phyloP scores from a whole-genome alignment of 2,888 invertebrate genomes.

The Keiferia lycopersicella region DNA sequence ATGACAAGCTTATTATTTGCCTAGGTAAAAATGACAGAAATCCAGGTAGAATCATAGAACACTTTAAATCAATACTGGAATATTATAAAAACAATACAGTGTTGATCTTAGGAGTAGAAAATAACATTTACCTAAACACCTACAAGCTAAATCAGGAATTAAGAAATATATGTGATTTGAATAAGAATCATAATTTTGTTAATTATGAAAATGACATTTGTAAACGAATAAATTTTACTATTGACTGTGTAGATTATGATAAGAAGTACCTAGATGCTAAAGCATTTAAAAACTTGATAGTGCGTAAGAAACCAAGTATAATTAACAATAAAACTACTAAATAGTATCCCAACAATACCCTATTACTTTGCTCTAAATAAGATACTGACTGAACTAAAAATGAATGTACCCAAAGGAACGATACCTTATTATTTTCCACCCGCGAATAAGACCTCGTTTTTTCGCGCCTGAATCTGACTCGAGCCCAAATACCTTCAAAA shows the following conservation, averaged over 20 bases:
- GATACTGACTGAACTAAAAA: background rate
- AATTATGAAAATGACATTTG: background rate
- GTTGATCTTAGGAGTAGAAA: background rate
- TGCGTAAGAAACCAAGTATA: constrained; percentile 4
- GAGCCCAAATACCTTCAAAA: background rate
- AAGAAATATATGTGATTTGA: background rate
- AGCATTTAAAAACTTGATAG: background rate
- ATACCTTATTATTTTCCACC: background rate
- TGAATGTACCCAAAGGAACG: background rate
- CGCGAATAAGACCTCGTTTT: background rate
- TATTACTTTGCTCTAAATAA: constrained; percentile 1
- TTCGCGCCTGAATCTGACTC: background rate
- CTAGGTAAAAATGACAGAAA: background rate
- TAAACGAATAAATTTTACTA: background rate
- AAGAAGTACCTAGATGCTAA: background rate
- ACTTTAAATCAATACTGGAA: background rate
- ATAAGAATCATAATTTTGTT: background rate
- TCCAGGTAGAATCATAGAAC: background rate
- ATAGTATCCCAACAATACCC: background rate
- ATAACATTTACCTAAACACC: background rate
- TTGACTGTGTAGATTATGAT: background rate
- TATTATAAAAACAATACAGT: background rate
- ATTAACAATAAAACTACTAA: background rate
- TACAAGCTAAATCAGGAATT: background rate
- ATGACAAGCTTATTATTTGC: background rate